Conservation (phyloP, 2,888 invertebrate genomes). For the Meandrusa payeni region DNA sequence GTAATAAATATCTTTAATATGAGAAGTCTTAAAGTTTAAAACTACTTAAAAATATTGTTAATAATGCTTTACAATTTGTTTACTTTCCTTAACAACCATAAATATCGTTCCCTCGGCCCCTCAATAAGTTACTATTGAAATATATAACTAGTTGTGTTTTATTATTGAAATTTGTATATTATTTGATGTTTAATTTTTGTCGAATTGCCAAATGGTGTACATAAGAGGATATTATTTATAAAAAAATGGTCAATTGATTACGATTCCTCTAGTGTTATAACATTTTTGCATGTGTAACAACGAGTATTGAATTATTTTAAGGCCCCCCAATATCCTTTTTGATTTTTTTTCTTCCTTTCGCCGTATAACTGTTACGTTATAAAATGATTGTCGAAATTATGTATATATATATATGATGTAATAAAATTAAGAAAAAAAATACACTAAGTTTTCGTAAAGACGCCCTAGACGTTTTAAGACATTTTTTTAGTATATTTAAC, state of each 20-base stretch:
- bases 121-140: no score
- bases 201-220: slow-evolving; percentile 67
- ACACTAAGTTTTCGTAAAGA: slow-evolving; percentile 76
- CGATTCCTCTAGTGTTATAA: slow-evolving; percentile 38
- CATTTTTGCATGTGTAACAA: slow-evolving; percentile 44
- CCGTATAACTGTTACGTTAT: slow-evolving; percentile 70
- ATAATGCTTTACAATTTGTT: no score
- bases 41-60: no score
- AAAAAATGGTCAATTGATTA: slow-evolving; percentile 16
- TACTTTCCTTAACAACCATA: no score
- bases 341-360: slow-evolving; percentile 61
- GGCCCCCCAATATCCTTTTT: slow-evolving; percentile 50
- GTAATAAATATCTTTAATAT: no score
- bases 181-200: slow-evolving; percentile 58
- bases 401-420: slow-evolving; percentile 79
- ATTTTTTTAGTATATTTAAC: slow-evolving; percentile 52
- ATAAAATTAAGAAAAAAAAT: slow-evolving; percentile 77
- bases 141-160: no score
- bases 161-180: slow-evolving; percentile 35
- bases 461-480: slow-evolving; percentile 74
- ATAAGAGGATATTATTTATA: slow-evolving; percentile 33
- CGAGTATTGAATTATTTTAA: slow-evolving; percentile 53
- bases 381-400: slow-evolving; percentile 73
- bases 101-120: no score
- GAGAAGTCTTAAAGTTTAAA: no score